Evolutionary conservation across 2,113 vertebrate genomes (phyloP), one percentile per base, ranked within the genome.

Genomic region (Epinephelus moara): DNA sequence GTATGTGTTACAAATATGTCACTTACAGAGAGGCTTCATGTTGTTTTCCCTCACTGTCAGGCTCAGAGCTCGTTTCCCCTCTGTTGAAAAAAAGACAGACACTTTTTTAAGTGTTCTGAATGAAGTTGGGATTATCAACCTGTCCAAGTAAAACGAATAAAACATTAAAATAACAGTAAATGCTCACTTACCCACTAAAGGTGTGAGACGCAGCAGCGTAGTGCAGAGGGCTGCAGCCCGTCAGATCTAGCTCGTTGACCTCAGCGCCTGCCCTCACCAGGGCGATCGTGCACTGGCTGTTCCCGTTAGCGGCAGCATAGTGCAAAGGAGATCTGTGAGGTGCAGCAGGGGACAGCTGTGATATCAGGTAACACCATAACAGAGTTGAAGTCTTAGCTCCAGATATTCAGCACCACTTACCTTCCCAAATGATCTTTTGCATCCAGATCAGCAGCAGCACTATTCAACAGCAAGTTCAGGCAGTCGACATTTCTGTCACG

Each of bases 21-120:
- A 96, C 97, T 96, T 93, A 99, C 98, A 98, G 95, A 88, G 97
- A 97, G 12, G 97, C 96, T 94, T 99, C 97, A 86, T 98, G 97
- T 89, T 96, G 94, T 3, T 95, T 96, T 93, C 96, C 95, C 3
- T 96, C 93, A 4, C 89, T 87, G 80, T 96, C 93, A 89, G 94
- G 93, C 82, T 94, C 91, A 79, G 94, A 93, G 77, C 94, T 93
- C 66, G 93, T 80, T 76, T 97, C 96, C 64, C 89, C 95, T 91
- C 97, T 98, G 81, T n/a, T 57, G 23, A 57, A 73, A 61, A 10
- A 85, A 55, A 68, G 5, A 7, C 23, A 0, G 2, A 68, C 15
- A 14, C 18, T 53, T 78, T 49, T 23, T 11, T 10, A 27, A 55
- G 6, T 5, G 23, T 13, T 6, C 49, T 49, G 1, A 56, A 49